Evolutionary conservation across 2,888 invertebrate genomes (phyloP).

Genomic region (Oligia strigilis): DNA sequence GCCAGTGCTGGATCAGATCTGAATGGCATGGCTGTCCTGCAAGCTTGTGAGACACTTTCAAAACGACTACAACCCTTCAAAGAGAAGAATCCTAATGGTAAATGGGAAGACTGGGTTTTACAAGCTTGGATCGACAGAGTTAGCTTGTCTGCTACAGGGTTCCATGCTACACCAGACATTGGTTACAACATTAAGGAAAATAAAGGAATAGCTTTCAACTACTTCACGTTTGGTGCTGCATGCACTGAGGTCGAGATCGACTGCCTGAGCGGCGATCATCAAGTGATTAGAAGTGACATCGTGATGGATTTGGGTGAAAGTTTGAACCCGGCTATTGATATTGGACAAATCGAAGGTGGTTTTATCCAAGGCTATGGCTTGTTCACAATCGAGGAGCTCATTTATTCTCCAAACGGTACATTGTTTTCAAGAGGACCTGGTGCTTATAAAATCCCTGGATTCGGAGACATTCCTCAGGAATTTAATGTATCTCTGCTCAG

Average conservation of each 20-base stretch:
- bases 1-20: conserved; percentile 97
- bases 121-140: conserved; percentile 94
- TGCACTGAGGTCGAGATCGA: conserved; percentile 98
- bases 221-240: conserved; percentile 96
- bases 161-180: conserved; percentile 94
- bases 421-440: conserved; percentile 97
- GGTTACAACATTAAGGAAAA: conserved; percentile 93
- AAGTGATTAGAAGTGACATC: conserved; percentile 96
- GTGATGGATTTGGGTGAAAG: conserved; percentile 99
- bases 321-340: conserved; percentile 98
- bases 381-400: conserved; percentile 97
- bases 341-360: conserved; percentile 98
- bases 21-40: conserved; percentile 97
- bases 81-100: conserved; percentile 93
- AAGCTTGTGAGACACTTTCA: conserved; percentile 94
- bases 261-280: conserved; percentile 98
- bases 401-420: conserved; percentile 95
- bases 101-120: conserved; percentile 96
- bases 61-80: conserved; percentile 94
- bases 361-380: conserved; percentile 98
- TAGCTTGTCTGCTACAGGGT: conserved; percentile 95
- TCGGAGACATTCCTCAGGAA: conserved; percentile 97
- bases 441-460: conserved; percentile 98
- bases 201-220: conserved; percentile 94
- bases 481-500: conserved; percentile 98